Conservation (phyloP, 2,113 vertebrate species). For the Brachypteracias leptosomus region DNA sequence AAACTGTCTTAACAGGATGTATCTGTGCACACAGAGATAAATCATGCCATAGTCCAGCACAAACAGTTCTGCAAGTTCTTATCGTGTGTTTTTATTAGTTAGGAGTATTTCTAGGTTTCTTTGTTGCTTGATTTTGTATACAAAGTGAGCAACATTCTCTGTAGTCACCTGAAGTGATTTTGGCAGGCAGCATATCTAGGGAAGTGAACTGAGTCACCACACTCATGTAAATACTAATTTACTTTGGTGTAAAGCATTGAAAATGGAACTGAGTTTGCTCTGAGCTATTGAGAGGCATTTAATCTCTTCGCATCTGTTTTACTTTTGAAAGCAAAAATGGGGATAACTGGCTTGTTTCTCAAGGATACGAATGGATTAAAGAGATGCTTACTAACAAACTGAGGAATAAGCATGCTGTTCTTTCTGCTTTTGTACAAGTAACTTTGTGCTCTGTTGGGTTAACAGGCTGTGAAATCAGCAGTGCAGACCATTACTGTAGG, state of each 20-base stretch:
- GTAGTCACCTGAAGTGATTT: not conserved
- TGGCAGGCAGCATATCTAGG: not conserved
- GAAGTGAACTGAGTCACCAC: not conserved
- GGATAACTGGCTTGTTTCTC: not conserved
- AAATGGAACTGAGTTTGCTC: not conserved
- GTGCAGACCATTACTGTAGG: conserved; percentile 90
- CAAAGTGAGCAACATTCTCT: not conserved
- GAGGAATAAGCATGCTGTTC: not conserved
- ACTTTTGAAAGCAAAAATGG: not conserved
- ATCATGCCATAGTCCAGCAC: not conserved
- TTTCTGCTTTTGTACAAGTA: conserved; percentile 1
- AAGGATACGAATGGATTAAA: not conserved
- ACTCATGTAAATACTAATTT: not conserved
- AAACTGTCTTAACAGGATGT: not conserved
- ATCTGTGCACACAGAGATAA: not conserved
- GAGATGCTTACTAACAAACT: not conserved
- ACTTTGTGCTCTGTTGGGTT: conserved; percentile 51
- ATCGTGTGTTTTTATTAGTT: not conserved
- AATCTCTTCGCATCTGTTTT: not conserved
- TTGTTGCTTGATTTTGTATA: not conserved
- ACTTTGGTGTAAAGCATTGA: not conserved
- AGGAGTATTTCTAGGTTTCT: not conserved
- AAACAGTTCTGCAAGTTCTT: not conserved
- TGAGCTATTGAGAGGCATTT: not conserved
- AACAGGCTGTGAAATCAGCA: conserved; percentile 86